phyloP scores from a whole-genome alignment of 2,888 invertebrate species.

The Hartigia nigra region DNA sequence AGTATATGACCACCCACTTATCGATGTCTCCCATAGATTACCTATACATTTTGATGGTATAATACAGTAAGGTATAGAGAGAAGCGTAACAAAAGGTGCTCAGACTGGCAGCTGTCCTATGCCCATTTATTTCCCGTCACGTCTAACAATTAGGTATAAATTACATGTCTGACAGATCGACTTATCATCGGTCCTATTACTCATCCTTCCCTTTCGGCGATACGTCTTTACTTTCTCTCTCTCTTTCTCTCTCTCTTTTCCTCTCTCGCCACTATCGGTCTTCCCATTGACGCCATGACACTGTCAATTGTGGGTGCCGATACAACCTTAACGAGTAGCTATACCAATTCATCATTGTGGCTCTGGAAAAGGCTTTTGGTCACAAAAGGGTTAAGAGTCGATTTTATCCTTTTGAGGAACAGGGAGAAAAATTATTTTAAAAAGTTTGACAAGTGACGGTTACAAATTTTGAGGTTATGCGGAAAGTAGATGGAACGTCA shows the following conservation, averaged over 20 bases:
- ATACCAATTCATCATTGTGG: not conserved
- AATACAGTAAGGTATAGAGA: slow-evolving; percentile 26
- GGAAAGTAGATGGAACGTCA: not conserved
- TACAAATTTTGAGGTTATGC: not conserved
- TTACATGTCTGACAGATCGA: slow-evolving; percentile 40
- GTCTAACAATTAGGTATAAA: slow-evolving; percentile 41
- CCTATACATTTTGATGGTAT: slow-evolving; percentile 25
- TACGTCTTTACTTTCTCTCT: not conserved
- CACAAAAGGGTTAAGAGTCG: not conserved
- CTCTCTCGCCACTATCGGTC: not conserved
- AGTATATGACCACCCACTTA: slow-evolving; percentile 20
- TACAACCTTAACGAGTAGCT: not conserved
- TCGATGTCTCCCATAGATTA: slow-evolving; percentile 26
- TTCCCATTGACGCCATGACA: not conserved
- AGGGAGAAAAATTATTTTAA: not conserved
- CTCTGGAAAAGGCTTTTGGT: not conserved
- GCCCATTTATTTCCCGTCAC: slow-evolving; percentile 38
- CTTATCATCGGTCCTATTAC: slow-evolving; percentile 39
- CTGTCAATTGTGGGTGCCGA: not conserved
- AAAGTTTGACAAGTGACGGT: not conserved
- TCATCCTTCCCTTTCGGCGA: slow-evolving; percentile 29
- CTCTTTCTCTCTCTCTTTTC: not conserved
- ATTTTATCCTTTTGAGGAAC: not conserved
- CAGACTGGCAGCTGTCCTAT: slow-evolving; percentile 29
- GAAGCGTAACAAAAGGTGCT: slow-evolving; percentile 6